Evolutionary conservation across 2,113 vertebrate genomes (phyloP), one percentile per base, ranked within the genome.

Genomic region (Perca schrenkii): DNA sequence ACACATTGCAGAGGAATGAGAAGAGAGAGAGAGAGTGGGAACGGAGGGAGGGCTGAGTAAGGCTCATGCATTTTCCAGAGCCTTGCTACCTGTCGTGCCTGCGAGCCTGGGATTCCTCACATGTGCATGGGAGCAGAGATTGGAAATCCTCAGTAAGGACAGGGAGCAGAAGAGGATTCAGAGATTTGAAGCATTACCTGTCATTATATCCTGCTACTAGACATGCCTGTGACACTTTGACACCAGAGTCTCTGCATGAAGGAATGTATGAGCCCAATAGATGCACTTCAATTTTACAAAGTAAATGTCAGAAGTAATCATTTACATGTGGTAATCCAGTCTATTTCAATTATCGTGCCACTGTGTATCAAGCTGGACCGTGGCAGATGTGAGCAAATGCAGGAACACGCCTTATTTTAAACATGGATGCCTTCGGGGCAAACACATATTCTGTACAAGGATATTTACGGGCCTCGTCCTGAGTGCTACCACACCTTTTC

Each of bases 1-100:
- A 88, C 85, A 92, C 88, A 82, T 84, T 88, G 91, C 87, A 83
- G 66, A 74, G 80, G 82, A 90, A 91, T 86, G 86, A 85, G 84
- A 75, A 65, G 72, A 78, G 47, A 81, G 47, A 81, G 66, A 81
- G 66, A 69, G 69, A 47, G 80, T 4, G 22, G 61, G 69, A 62
- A 47, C 56, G 82, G 71, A 65, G 54, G 62, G 67, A 63, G 83
- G 76, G 70, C 75, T 76, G 72, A 79, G 31, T 52, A 43, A 79
- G 70, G 46, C 76, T 86, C 83, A 87, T 84, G 74, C 86, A 89
- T 90, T 90, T 90, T 74, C 77, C 74, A 82, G 68, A 85, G 77
- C 58, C 65, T 79, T 83, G 46, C 86, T 82, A 86, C 91, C 90
- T 93, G 91, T 92, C 92, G 89, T 67, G 62, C 61, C 56, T 49